Base-by-base conservation (phyloP, 1,140 invertebrate species). In the Dinoponera quadriceps region DNA sequence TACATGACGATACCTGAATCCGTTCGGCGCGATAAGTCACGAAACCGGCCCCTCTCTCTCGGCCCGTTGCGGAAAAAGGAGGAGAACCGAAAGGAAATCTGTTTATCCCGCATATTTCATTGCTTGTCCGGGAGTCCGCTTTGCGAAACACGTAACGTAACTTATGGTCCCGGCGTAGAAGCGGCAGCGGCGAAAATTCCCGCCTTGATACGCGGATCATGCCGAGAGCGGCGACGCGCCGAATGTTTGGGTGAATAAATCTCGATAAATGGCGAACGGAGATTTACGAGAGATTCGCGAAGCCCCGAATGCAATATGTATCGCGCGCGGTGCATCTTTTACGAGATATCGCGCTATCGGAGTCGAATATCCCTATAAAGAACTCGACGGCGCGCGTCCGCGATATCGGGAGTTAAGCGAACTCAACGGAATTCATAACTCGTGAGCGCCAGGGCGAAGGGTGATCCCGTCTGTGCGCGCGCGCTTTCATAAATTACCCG, bases 241-340 rank as follows among this genome's bases (percentile, higher is more conserved):
- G 65, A 71, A 54, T 80, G 75, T 80, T 80, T 80, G 75, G 65
- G 22, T 71, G 54, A 80, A 80, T 80, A 80, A 80, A 80, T 80
- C 75, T 71, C 65, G 75, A 80, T 80, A 80, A 80, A 80, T 80
- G 68, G 65, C 65, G 75, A 59, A 48, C 51, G 33, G 51, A 80
- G 75, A 80, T 80, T 80, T 80, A 80, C 25, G 75, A 59, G 65
- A 71, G 65, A n/a, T 22, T 57, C 25, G 65, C 65, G 38, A 78
- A 68, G 66, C 33, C 48, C 44, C 63, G 65, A 69, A 71, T 71
- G 75, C 75, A 71, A 80, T 71, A 80, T 80, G 75, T 80, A 80
- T 69, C 75, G 73, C 59, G 51, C 59, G 27, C 25, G 75, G 20
- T 78, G 75, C 75, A 78, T 78, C 75, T 69, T 71, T 71, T 80